Percentiles rank a stretch among this genome's conserved stretches.
Evolutionary conservation across 53 echinoderm and acorn worm genomes (phyloP).

Genomic region (Luidia sarsii): DNA sequence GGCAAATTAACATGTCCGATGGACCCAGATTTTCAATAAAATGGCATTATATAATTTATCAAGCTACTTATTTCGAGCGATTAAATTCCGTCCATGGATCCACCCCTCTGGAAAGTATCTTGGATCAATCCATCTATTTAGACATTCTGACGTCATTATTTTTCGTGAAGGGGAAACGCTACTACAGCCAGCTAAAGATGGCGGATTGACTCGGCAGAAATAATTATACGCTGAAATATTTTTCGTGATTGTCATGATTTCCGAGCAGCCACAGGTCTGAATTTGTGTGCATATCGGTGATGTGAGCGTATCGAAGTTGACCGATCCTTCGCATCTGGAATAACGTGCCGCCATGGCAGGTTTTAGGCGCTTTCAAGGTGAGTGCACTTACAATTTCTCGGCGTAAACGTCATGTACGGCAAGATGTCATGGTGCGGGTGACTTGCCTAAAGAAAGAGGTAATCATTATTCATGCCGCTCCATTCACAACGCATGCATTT

Average conservation of each 20-base stretch:
- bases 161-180: conserved; percentile 17
- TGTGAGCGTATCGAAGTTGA: conserved; percentile 19
- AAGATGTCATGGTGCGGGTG: too few species aligned
- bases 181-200: conserved; percentile 16
- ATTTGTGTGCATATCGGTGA: conserved; percentile 1
- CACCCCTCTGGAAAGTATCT: neutral
- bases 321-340: neutral
- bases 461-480: too few species aligned
- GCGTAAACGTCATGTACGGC: too few species aligned
- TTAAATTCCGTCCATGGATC: too few species aligned
- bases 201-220: conserved; percentile 4
- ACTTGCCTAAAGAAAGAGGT: too few species aligned
- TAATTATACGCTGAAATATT: conserved; percentile 14
- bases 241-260: neutral
- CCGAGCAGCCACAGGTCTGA: neutral
- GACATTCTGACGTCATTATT: conserved; percentile 42
- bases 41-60: too few species aligned
- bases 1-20: too few species aligned
- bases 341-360: conserved; percentile 29
- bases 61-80: too few species aligned
- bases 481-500: too few species aligned
- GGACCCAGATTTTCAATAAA: too few species aligned
- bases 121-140: neutral
- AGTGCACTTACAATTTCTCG: too few species aligned
- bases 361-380: conserved; percentile 34